Conservation (phyloP, 2,888 invertebrate genomes). For the Synergus itoensis region DNA sequence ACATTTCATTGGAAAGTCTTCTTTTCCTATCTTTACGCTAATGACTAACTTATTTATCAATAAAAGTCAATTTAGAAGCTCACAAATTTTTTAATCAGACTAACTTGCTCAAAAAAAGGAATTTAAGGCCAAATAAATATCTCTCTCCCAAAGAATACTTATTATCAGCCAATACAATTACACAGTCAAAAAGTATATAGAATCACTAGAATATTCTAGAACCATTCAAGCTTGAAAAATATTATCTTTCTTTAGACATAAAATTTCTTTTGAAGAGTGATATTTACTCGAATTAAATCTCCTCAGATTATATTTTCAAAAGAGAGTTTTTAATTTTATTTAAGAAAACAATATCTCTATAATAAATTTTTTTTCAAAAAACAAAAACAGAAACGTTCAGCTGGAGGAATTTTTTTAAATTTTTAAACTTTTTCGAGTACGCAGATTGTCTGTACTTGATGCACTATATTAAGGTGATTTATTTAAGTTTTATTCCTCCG, state of each 20-base stretch:
- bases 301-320: neutral
- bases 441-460: neutral
- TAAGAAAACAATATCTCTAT: too few species aligned
- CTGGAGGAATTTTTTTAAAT: neutral
- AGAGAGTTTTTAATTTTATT: slow-evolving; percentile 12
- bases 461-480: neutral
- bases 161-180: neutral
- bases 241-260: slow-evolving; percentile 7
- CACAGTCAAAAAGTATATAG: slow-evolving; percentile 13
- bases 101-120: slow-evolving; percentile 2
- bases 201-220: slow-evolving; percentile 4
- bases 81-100: slow-evolving; percentile 5
- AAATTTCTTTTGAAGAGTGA: neutral
- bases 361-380: too few species aligned
- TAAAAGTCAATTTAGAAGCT: slow-evolving; percentile 21
- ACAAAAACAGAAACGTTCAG: slow-evolving; percentile 4
- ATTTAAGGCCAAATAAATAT: slow-evolving; percentile 21
- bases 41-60: slow-evolving; percentile 20
- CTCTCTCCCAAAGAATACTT: neutral
- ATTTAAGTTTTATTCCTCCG: neutral
- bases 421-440: neutral
- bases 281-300: slow-evolving; percentile 18
- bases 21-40: neutral
- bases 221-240: slow-evolving; percentile 19
- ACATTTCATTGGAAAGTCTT: neutral